Evolutionary conservation across 1,140 invertebrate genomes (phyloP), one percentile per base, ranked within the genome.

Genomic region (Conus ventricosus): DNA sequence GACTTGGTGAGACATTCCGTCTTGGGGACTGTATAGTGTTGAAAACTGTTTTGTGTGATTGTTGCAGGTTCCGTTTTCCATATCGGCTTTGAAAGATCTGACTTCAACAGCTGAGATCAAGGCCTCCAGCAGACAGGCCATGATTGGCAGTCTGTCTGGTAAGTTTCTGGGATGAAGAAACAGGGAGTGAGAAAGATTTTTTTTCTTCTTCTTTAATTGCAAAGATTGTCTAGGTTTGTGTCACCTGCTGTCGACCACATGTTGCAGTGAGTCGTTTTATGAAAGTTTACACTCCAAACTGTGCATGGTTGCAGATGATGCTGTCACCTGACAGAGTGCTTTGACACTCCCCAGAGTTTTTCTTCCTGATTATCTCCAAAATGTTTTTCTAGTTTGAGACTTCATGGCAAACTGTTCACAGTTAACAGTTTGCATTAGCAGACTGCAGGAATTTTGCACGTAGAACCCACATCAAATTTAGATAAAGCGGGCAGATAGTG

Each of bases 101-200:
- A 98, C 98, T 0, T 92, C 96, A 1, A 95, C 96, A 78, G 96
- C 97, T 20, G 97, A 98, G 85, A 96, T 99, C 5, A 97, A 97
- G 90, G 97, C 98, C 0, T 99, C 98, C 0, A 99, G 98, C 91
- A 96, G 98, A 4, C 97, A 97, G 92, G 98, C 98, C 5, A 99
- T 99, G 98, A 97, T 98, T 39, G 97, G 97, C 4, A 98, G 98
- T 93, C 96, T 99, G 11, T 98, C 97, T 0, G 94, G 94, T 95
- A 90, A 88, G 76, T 67, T 13, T 39, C 39, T 39, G 39, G 39
- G 39, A 39, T 39, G 8, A 84, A 39, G 39, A 39, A 39, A 39
- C 39, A 39, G 39, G 76, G n/a, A 80, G 15, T n/a, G 39, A 27
- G 15, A 27, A 25, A 80, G 39, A n/a, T 25, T 51, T 39, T 39